Conservation (phyloP, 2,797 vertebrate genomes). For the Gambelia wislizenii region DNA sequence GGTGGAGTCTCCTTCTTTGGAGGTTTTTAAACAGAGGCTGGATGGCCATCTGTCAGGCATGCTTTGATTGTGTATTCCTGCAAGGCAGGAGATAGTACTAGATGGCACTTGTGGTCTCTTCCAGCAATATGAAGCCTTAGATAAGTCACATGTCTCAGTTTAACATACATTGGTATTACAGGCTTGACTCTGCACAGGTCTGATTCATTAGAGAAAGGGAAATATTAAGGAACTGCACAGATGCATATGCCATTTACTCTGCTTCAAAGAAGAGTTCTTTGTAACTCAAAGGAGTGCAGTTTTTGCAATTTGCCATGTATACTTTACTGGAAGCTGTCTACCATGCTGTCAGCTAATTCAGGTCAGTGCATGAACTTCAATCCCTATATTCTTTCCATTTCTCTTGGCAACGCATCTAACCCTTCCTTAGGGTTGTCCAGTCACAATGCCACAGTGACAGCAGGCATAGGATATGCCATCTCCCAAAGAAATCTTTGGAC, state of each 20-base stretch:
- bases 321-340: background rate
- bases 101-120: too few species aligned
- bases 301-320: background rate
- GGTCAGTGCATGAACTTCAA: background rate
- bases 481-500: background rate
- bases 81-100: too few species aligned
- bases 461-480: too few species aligned
- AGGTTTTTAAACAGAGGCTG: too few species aligned
- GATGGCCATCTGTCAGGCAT: too few species aligned
- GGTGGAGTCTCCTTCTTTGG: too few species aligned
- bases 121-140: background rate
- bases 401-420: background rate
- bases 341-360: background rate
- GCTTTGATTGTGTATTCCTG: too few species aligned
- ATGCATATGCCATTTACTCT: background rate
- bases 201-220: background rate
- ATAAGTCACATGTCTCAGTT: background rate
- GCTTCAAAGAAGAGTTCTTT: background rate
- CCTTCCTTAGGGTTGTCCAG: background rate
- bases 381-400: too few species aligned
- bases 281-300: background rate
- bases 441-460: background rate
- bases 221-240: background rate
- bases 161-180: background rate
- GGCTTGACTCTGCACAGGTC: background rate